Evolutionary conservation across 2,113 vertebrate species (phyloP).

Genomic region (Indicator maculatus): DNA sequence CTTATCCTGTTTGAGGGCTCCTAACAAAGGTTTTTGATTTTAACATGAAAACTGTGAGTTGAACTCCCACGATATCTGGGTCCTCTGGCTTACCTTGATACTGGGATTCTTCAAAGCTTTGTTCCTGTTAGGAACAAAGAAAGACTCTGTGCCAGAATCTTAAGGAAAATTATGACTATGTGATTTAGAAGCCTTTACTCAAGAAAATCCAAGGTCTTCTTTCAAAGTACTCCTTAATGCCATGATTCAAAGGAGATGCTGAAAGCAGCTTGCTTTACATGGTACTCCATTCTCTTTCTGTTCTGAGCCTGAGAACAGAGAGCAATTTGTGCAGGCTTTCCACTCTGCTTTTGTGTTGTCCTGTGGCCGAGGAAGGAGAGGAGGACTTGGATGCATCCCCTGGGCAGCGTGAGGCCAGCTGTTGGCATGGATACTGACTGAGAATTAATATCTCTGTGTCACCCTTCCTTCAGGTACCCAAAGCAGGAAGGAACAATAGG

Average conservation of each 20-base stretch:
- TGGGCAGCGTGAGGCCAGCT: background rate
- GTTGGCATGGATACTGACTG: background rate
- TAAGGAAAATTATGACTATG: background rate
- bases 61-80: background rate
- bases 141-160: background rate
- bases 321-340: background rate
- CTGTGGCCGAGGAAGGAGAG: background rate
- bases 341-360: background rate
- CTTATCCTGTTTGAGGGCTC: background rate
- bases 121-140: fast-evolving
- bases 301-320: background rate
- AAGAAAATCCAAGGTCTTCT: background rate
- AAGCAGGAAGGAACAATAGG: background rate
- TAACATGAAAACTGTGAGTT: background rate
- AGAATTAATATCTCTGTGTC: background rate
- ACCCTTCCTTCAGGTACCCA: background rate
- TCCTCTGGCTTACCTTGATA: background rate
- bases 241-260: constrained; percentile 15
- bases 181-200: background rate
- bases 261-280: background rate
- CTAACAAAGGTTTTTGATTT: background rate
- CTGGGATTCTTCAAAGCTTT: background rate
- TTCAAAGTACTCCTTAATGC: background rate
- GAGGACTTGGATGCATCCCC: background rate
- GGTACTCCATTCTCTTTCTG: background rate